phyloP scores from a whole-genome alignment of 2,113 vertebrate species.

The Peromyscus polionotus region DNA sequence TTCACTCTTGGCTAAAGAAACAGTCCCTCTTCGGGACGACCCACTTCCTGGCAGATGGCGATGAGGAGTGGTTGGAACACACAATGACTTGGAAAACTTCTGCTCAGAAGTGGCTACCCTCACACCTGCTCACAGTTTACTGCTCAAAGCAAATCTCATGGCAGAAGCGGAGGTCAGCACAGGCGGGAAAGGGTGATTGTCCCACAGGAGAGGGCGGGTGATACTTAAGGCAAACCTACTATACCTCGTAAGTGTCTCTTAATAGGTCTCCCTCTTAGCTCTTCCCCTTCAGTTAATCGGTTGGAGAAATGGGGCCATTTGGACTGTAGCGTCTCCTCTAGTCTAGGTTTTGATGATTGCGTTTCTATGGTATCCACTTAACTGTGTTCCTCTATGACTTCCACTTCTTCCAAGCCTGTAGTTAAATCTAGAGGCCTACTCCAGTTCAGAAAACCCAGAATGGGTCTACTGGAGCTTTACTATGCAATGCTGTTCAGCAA shows the following conservation, averaged over 20 bases:
- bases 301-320: conserved; percentile 33
- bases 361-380: neutral
- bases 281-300: neutral
- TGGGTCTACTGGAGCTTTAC: neutral
- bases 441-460: neutral
- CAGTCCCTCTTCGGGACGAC: conserved; percentile 37
- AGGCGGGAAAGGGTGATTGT: neutral
- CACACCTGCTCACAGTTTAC: conserved; percentile 19
- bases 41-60: conserved; percentile 65
- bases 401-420: conserved; percentile 23
- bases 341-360: conserved; percentile 37
- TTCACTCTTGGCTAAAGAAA: conserved; percentile 55
- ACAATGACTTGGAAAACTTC: conserved; percentile 43
- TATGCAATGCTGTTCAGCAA: neutral
- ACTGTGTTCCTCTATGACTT: neutral
- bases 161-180: neutral
- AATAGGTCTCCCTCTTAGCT: neutral
- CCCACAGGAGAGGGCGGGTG: neutral
- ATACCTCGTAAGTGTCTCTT: neutral
- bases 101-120: conserved; percentile 16
- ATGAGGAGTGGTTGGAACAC: neutral
- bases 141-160: conserved; percentile 23
- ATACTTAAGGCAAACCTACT: neutral
- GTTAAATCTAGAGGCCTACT: conserved; percentile 42
- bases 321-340: neutral